phyloP scores from a whole-genome alignment of 2,888 invertebrate genomes.

The Melipona beecheii region DNA sequence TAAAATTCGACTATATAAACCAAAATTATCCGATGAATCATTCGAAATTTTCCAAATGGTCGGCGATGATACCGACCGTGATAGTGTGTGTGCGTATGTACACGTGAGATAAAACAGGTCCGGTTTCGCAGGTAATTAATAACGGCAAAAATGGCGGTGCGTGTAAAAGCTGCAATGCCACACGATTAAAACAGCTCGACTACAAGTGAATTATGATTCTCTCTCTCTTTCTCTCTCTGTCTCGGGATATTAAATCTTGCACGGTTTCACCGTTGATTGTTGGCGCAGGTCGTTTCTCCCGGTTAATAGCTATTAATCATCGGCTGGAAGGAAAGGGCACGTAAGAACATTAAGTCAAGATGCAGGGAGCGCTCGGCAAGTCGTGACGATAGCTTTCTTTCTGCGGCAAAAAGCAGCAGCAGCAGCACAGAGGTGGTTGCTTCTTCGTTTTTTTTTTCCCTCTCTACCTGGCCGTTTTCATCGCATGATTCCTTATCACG shows the following conservation, averaged over 20 bases:
- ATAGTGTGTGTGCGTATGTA: not conserved
- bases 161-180: not conserved
- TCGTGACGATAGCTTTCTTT: conserved; percentile 61
- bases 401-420: conserved; percentile 45
- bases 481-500: conserved; percentile 60
- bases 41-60: not conserved
- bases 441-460: conserved; percentile 13
- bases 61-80: no score
- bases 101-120: not conserved
- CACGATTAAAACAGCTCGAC: conserved; percentile 22
- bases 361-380: conserved; percentile 24
- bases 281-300: conserved; percentile 45
- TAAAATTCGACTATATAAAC: not conserved
- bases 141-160: not conserved
- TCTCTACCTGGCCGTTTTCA: conserved; percentile 34
- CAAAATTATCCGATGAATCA: no score
- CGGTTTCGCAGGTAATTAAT: not conserved
- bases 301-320: conserved; percentile 60
- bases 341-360: conserved; percentile 66
- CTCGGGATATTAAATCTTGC: conserved; percentile 38
- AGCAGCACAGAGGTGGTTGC: conserved; percentile 53
- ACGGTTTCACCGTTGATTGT: conserved; percentile 15
- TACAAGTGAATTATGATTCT: conserved; percentile 34
- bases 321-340: conserved; percentile 35
- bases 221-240: not conserved